Evolutionary conservation across 2,797 vertebrate genomes (phyloP).

Genomic region (Pseudocheirus occidentalis): DNA sequence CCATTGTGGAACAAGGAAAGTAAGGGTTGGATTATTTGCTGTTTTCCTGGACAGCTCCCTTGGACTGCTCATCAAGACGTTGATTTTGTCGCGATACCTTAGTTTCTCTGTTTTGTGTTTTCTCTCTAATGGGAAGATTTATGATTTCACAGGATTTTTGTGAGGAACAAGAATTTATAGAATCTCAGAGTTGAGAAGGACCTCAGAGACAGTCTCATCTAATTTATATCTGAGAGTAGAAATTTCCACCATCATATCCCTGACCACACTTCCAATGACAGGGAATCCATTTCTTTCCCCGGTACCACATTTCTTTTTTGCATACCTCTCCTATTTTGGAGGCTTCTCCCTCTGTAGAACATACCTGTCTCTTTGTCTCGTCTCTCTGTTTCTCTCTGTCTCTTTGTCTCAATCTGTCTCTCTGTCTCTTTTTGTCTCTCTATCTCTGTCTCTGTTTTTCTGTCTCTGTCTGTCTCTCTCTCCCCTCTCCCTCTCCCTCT

Average conservation of each 20-base stretch:
- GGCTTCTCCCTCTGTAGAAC: neutral
- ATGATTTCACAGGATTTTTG: neutral
- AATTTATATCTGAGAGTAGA: neutral
- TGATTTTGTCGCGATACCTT: neutral
- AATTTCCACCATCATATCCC: neutral
- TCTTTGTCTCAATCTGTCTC: too few relatives aligned
- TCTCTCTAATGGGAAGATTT: neutral
- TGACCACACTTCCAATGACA: neutral
- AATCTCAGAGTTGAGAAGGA: neutral
- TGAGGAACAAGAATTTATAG: neutral
- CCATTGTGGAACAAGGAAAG: constrained; percentile 17
- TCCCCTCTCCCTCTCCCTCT: too few relatives aligned
- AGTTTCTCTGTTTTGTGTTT: neutral
- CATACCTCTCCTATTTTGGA: neutral
- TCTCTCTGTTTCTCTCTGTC: neutral
- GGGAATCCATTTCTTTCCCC: neutral
- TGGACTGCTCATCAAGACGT: neutral
- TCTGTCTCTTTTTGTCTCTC: too few relatives aligned
- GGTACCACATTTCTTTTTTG: neutral
- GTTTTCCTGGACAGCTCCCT: neutral
- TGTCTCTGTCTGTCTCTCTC: too few relatives aligned
- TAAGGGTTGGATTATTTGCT: neutral
- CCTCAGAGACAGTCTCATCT: neutral
- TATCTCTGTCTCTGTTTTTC: neutral
- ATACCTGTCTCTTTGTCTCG: neutral